A percentile compares a stretch with the other conserved stretches of the same genome.
phyloP scores from a whole-genome alignment of 2,113 vertebrate species.

The Alaudala cheleensis region DNA sequence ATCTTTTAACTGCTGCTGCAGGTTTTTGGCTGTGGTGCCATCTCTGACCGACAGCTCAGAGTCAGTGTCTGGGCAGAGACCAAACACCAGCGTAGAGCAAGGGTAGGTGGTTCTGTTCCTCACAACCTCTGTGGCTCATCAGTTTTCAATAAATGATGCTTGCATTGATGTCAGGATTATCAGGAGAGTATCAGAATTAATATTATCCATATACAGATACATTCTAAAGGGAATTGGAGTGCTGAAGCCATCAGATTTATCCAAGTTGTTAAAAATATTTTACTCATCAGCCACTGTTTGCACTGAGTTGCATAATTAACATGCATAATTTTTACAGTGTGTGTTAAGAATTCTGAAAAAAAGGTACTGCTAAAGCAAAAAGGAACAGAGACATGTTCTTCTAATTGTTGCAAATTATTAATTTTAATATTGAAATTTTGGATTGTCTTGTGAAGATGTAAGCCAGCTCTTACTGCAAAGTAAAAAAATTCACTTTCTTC shows the following conservation, averaged over 20 bases:
- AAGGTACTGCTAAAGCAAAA: not conserved
- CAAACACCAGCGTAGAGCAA: constrained; percentile 98
- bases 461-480: not conserved
- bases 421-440: not conserved
- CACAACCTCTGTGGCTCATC: not conserved
- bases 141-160: not conserved
- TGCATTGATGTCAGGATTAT: not conserved
- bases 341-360: not conserved
- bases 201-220: fast-evolving
- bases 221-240: not conserved
- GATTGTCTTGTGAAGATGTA: not conserved
- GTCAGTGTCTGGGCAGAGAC: constrained; percentile 95
- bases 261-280: not conserved
- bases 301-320: not conserved
- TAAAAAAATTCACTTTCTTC: not conserved
- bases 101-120: constrained; percentile 77
- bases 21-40: constrained; percentile 96
- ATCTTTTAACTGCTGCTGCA: constrained; percentile 59
- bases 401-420: not conserved
- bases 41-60: constrained; percentile 97
- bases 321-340: not conserved
- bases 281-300: not conserved
- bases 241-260: not conserved
- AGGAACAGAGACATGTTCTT: not conserved
- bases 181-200: not conserved